These are phyloP conservation scores for Panopea generosa DNA, from an alignment of 2,888 invertebrate genomes.

Conservation along the genomic window DNA sequence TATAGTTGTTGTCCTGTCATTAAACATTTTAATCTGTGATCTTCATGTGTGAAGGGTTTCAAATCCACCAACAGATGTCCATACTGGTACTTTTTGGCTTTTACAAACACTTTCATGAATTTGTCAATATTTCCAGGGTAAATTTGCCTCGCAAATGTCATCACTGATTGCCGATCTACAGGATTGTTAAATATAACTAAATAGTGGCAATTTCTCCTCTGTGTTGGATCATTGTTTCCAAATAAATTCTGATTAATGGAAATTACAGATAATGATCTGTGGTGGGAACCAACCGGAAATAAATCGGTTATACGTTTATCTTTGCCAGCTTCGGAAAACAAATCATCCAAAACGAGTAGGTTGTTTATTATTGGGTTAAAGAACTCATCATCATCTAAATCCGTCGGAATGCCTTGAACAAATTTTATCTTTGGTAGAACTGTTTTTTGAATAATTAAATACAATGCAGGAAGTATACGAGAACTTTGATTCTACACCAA, in stretches of 20 bases:
- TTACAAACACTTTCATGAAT: slow-evolving; percentile 22
- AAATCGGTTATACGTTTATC: no score
- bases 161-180: slow-evolving; percentile 10
- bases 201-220: slow-evolving; percentile 13
- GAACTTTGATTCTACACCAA: neutral
- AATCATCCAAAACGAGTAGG: slow-evolving; percentile 24
- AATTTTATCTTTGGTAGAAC: neutral
- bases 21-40: slow-evolving; percentile 21
- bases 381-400: slow-evolving; percentile 9
- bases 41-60: slow-evolving; percentile 24
- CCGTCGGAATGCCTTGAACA: slow-evolving; percentile 12
- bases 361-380: slow-evolving; percentile 17
- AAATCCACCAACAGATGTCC: slow-evolving; percentile 29
- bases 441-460: neutral
- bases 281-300: neutral
- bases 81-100: slow-evolving; percentile 23
- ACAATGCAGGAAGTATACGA: neutral
- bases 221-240: no score
- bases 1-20: neutral
- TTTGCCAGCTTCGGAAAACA: no score
- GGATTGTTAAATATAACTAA: slow-evolving; percentile 9
- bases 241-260: no score
- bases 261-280: slow-evolving; percentile 5
- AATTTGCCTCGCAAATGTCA: slow-evolving; percentile 9
- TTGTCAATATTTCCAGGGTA: slow-evolving; percentile 8